A percentile compares a stretch with the other conserved stretches of the same genome.
These are phyloP conservation scores for Pentalonia nigronervosa DNA, from an alignment of 1,140 invertebrate species.

Conservation along the genomic window DNA sequence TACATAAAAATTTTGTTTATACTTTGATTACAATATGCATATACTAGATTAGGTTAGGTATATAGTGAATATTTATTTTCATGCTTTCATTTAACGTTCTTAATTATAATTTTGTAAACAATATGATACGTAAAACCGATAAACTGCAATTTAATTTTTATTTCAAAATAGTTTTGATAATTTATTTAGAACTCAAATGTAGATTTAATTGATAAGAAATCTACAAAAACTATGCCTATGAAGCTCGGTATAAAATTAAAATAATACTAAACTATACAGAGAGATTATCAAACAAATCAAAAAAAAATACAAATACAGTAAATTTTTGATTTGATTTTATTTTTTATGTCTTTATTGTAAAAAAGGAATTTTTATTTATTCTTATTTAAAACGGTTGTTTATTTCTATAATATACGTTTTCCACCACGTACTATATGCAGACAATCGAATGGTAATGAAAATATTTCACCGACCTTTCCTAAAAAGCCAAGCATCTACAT, in stretches of 20 bases:
- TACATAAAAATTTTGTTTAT: not conserved
- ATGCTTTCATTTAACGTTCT: not conserved
- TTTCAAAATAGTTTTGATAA: not conserved
- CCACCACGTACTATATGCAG: not conserved
- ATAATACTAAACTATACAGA: not conserved
- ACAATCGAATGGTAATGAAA: not conserved
- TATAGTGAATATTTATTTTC: not conserved
- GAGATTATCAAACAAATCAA: not conserved
- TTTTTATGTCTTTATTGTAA: not conserved
- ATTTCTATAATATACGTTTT: not conserved
- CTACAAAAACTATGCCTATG: not conserved
- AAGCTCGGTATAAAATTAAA: not conserved
- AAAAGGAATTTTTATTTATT: not conserved
- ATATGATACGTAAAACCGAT: not conserved
- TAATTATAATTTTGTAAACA: no score
- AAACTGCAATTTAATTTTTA: not conserved
- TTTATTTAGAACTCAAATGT: not conserved
- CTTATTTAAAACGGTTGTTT: not conserved
- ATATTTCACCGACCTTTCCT: conserved; percentile 32
- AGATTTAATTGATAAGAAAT: not conserved
- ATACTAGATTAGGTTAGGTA: not conserved
- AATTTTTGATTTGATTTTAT: not conserved
- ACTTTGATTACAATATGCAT: not conserved
- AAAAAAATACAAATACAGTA: not conserved
- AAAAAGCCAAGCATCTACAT: conserved; percentile 31